Evolutionary conservation across 2,888 invertebrate genomes (phyloP), one percentile per base, ranked within the genome.

Genomic region (Tanaodytes sp.): DNA sequence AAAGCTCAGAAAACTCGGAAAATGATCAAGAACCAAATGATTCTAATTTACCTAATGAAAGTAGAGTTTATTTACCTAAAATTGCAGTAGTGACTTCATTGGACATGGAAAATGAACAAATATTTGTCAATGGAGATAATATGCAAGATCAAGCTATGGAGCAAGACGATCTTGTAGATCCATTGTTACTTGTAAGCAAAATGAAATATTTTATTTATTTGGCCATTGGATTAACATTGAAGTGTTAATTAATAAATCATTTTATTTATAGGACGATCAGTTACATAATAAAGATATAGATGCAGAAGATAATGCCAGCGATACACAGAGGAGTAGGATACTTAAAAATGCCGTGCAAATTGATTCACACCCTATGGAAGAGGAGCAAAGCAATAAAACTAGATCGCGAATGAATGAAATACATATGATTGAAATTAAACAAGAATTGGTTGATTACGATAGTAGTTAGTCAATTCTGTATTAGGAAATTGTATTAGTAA

Each of bases 401-500:
- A 36, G 15, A 11, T 2, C 18, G 1, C 33, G 15, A 36, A 15
- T 51, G 1, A 45, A 39, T 15, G 52, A 54, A 30, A n/a, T 39
- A 8, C 20, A 63, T 15, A 18, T 49, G 20, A 36, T 64, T 11
- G 42, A 64, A 37, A 64, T 64, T n/a, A 64, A 55, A 31, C 64
- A 64, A 42, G 64, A 64, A 43, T 23, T 18, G 1, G 42, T 64
- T 11, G 64, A 64, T 27, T 57, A 64, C 15, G 55, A 64, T 8
- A 64, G 57, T 30, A 43, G 57, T 57, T 64, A 64, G 49, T 64
- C 8, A 55, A 45, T n/a, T n/a, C n/a, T n/a, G n/a, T n/a, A n/a
- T n/a, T n/a, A n/a, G n/a, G n/a, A n/a, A n/a, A n/a, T n/a, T n/a
- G n/a, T n/a, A n/a, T n/a, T n/a, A n/a, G n/a, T n/a, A n/a, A n/a